Evolutionary conservation across 1,140 invertebrate species (phyloP), one percentile per base, ranked within the genome.

Genomic region (Monochamus saltuarius): DNA sequence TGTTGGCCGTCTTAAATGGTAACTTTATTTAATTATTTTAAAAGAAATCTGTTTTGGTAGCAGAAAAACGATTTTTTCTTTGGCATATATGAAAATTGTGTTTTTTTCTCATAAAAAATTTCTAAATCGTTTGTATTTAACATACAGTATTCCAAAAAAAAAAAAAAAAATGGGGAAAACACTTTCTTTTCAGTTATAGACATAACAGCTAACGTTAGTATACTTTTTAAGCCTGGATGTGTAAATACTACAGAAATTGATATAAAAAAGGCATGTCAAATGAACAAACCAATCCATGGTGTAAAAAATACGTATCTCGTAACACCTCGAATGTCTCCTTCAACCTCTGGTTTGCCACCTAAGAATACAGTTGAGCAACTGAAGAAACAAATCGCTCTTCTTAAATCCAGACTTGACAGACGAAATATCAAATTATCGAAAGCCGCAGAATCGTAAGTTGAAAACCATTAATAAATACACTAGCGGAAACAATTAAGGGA

Each of bases 181-280:
- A n/a, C n/a, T n/a, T n/a, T n/a, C n/a, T n/a, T n/a, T n/a, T 29
- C 22, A 6, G 2, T 29, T 29, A 29, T 29, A 3, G 22, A 29
- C 22, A 6, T 2, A 29, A 29, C 22, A 3, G 22, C 22, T 16
- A 1, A 46, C 10, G 4, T 45, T 38, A 14, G 22, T 52, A 46
- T 46, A 66, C 60, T 66, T 68, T 81, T 81, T 56, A 72, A 95
- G 92, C 97, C 97, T 37, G 97, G 97, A 17, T 98, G 94, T 80
- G 95, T 99, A 3, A 99, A 99, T 79, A 99, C 97, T 7, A 99
- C 97, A 1, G 97, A 99, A 80, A 84, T 98, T 73, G 95, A 98
- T 78, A 97, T 97, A 36, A 97, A 95, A 75, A 99, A 99, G 80
- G 88, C 95, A 29, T 97, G 94, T 75, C 85, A 95, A 57, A 91